A percentile compares a stretch with the other conserved stretches of the same genome.
Evolutionary conservation across 1,140 invertebrate genomes (phyloP).

Genomic region (Lepidurus packardi): DNA sequence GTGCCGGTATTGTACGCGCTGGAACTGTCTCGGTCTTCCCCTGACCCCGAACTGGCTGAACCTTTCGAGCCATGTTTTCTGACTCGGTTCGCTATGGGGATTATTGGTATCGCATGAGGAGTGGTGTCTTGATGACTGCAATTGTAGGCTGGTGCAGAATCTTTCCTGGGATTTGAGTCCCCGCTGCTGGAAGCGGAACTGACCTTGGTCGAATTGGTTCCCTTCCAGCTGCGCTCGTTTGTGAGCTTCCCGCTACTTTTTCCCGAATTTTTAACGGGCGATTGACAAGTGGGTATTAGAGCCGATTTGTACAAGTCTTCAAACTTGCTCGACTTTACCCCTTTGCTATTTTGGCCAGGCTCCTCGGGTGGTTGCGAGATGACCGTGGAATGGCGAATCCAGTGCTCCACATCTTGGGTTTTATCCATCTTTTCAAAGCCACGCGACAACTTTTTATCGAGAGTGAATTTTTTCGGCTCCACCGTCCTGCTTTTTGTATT

Average conservation of each 20-base stretch:
- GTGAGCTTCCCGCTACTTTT: constrained; percentile 38
- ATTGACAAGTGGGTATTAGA: neutral
- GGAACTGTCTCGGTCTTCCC: constrained; percentile 56
- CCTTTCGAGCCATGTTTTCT: constrained; percentile 16
- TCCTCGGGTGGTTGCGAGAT: neutral
- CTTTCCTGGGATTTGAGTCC: constrained; percentile 36
- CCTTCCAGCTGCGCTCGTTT: constrained; percentile 33
- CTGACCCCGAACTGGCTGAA: constrained; percentile 43
- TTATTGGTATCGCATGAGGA: neutral
- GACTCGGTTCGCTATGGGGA: neutral
- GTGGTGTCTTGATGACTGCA: constrained; percentile 36
- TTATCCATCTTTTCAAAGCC: constrained; percentile 30
- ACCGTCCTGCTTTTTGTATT: neutral
- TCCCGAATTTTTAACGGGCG: neutral
- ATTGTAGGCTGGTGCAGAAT: constrained; percentile 37
- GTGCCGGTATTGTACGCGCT: constrained; percentile 64
- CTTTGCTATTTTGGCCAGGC: constrained; percentile 4
- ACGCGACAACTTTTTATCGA: constrained; percentile 11
- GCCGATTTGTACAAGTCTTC: neutral
- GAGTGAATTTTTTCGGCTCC: constrained; percentile 17
- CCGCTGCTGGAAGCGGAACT: constrained; percentile 33
- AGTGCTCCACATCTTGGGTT: constrained; percentile 36
- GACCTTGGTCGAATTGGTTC: constrained; percentile 37
- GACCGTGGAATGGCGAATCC: constrained; percentile 29
- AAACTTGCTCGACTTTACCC: neutral